Conservation (phyloP, 2,113 vertebrate genomes). For the Cariama cristata region DNA sequence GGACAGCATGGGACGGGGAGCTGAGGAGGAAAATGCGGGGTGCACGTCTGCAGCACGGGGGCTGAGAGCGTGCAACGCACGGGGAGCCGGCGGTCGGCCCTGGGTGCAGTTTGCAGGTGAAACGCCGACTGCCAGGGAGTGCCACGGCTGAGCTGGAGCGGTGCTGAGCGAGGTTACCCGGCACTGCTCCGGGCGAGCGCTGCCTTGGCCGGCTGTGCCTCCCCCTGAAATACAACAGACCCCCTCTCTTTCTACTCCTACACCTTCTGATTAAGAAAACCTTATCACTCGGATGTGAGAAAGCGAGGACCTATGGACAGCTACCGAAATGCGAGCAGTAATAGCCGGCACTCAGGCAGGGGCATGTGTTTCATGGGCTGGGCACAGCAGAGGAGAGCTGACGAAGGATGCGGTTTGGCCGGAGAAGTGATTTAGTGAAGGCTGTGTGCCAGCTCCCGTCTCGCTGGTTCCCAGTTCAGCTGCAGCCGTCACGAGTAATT, state of each 20-base stretch:
- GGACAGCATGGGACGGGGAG: neutral
- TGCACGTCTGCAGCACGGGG: neutral
- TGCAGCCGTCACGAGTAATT: rapidly evolving
- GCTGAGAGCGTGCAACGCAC: too few species aligned
- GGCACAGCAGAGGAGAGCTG: neutral
- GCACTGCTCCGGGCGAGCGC: neutral
- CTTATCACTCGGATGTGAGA: rapidly evolving
- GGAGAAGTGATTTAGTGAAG: neutral
- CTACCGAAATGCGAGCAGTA: too few species aligned
- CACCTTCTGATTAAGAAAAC: neutral
- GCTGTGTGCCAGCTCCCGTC: neutral
- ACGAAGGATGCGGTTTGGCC: neutral
- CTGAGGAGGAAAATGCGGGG: neutral
- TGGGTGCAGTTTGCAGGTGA: neutral
- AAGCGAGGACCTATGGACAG: neutral
- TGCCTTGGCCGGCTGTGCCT: neutral
- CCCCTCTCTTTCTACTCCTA: neutral
- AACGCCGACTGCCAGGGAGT: neutral
- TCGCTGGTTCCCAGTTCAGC: rapidly evolving
- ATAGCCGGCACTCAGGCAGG: neutral
- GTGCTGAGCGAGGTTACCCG: neutral
- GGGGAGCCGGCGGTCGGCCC: neutral
- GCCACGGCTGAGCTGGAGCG: neutral
- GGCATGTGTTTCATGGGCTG: rapidly evolving
- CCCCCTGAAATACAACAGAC: neutral